Base-by-base conservation (phyloP, 2,888 invertebrate species). In the Mythimna ferrago region DNA sequence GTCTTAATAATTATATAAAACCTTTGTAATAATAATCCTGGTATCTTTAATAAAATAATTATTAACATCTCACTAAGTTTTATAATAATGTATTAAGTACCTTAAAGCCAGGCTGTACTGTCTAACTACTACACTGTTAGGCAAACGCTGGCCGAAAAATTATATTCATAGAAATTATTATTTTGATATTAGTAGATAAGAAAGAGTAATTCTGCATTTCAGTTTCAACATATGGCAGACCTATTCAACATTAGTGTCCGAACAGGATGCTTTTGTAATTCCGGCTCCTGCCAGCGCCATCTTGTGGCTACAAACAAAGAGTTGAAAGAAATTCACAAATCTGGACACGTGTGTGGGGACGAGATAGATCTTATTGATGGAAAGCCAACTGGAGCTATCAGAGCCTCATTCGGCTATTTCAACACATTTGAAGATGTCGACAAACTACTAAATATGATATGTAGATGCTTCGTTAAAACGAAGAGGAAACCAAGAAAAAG, bases 231-330 rank as follows among this genome's bases (percentile, higher is more conserved):
- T 89, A 97, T 99, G 96, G 98, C 99, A 0, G 98, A 98, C 83
- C 94, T 99, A 68, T 98, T 98, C 91, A 98, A 98, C 86, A 98
- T 99, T 66, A 97, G 98, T 84, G 92, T 99, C 57, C 97, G 99
- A 80, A 99, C 99, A 2, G 99, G 99, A 0, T 99, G 99, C 91
- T 99, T 99, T 92, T 99, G 99, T 92, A 99, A 99, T 95, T 98
- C 99, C 2, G 99, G 99, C 19, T 98, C 99, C 2, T 99, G 99
- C 90, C 98, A 99, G 91, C 95, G 97, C 65, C 98, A 98, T 89
- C 95, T 99, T 62, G 93, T 96, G 10, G 95, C 99, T 11, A 96
- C 97, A 0, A 97, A 98, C 67, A 95, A 97, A 19, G 97, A 98
- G 71, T 96, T 99, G 83, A 97, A 97, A 85, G 96, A 97, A 48